Conservation (phyloP, 2,113 vertebrate species). For the Zosterops borbonicus region DNA sequence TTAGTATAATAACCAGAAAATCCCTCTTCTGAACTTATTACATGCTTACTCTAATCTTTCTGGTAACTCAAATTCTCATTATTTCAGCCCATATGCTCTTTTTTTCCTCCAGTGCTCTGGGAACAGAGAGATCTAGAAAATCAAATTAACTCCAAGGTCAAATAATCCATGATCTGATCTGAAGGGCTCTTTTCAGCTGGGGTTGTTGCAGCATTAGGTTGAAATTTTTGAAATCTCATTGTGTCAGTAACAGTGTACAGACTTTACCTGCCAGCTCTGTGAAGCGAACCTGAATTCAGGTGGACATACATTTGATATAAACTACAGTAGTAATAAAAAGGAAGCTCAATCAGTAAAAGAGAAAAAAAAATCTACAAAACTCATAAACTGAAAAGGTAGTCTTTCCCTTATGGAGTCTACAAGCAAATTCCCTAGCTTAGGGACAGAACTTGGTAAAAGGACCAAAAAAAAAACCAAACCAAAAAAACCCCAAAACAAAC, state of each 20-base stretch:
- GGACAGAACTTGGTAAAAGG: background rate
- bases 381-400: background rate
- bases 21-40: background rate
- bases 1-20: background rate
- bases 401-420: background rate
- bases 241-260: background rate
- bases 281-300: background rate
- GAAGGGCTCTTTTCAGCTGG: background rate
- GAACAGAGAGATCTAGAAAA: background rate
- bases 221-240: background rate
- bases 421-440: background rate
- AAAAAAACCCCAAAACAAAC: background rate
- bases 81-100: background rate
- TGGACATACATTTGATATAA: background rate
- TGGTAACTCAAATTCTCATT: background rate
- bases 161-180: background rate
- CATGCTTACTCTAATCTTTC: background rate
- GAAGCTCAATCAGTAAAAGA: background rate
- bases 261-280: background rate
- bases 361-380: background rate
- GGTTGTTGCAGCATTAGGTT: background rate
- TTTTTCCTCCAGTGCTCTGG: background rate
- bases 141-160: background rate
- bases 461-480: background rate
- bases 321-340: background rate